These are phyloP conservation scores for Drosophila setifemur DNA, from an alignment of 1,140 invertebrate species.

Conservation along the genomic window DNA sequence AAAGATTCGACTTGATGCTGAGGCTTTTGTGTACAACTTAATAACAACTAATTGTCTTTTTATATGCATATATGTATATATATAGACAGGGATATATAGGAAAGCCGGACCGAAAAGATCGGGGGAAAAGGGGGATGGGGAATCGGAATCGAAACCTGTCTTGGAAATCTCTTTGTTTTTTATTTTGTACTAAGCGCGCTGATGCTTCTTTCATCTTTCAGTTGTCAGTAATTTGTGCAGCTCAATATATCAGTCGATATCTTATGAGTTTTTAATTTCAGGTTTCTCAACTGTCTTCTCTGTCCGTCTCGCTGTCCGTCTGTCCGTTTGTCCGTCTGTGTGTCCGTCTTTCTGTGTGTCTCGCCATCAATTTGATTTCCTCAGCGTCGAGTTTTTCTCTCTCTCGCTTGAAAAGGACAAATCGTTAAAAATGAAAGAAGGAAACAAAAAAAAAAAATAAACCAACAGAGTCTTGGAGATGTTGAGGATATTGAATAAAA, in stretches of 20 bases:
- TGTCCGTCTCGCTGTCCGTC: too few species aligned
- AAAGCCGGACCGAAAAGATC: not conserved
- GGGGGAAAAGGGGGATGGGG: conserved; percentile 16
- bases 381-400: conserved; percentile 57
- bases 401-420: conserved; percentile 77
- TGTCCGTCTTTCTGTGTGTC: conserved; percentile 9
- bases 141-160: conserved; percentile 71
- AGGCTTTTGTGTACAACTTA: conserved; percentile 76
- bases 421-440: conserved; percentile 54
- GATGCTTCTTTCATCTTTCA: conserved; percentile 66
- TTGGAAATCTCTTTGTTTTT: conserved; percentile 53
- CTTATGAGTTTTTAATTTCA: conserved; percentile 83
- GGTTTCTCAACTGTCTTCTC: too few species aligned
- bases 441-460: not conserved
- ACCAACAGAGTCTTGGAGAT: not conserved
- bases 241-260: conserved; percentile 83
- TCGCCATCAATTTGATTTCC: conserved; percentile 80
- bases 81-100: not conserved
- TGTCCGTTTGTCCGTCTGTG: too few species aligned
- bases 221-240: conserved; percentile 82
- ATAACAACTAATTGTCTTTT: conserved; percentile 81
- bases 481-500: conserved; percentile 81
- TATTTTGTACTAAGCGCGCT: not conserved
- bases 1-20: conserved; percentile 61
- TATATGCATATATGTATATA: conserved; percentile 54